A percentile compares a stretch with the other conserved stretches of the same genome.
phyloP scores from a whole-genome alignment of 2,113 vertebrate genomes.

The Mionectes macconnelli region DNA sequence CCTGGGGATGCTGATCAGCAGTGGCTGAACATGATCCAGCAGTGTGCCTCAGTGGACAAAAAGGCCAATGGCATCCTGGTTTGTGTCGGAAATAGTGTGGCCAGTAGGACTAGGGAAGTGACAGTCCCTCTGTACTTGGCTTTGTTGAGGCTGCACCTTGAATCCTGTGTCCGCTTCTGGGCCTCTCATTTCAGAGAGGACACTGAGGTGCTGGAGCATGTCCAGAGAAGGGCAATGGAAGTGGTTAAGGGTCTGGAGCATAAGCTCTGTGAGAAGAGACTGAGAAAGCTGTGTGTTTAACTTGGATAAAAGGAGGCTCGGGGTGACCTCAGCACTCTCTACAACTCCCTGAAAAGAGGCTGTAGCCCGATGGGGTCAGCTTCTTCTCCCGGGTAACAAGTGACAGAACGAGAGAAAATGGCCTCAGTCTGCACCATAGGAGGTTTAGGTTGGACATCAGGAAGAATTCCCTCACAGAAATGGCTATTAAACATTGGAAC shows the following conservation, averaged over 20 bases:
- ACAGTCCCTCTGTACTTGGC: too few species aligned
- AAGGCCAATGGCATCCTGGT: background rate
- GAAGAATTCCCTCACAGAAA: background rate
- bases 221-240: accelerated
- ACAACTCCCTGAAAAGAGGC: background rate
- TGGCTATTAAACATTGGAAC: background rate
- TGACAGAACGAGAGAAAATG: background rate
- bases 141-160: background rate
- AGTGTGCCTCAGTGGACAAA: background rate
- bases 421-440: background rate
- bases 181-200: background rate
- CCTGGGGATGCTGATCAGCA: background rate
- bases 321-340: accelerated
- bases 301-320: background rate
- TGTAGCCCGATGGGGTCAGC: too few species aligned
- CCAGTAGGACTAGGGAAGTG: background rate
- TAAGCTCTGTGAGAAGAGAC: background rate
- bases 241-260: background rate
- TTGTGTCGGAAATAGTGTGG: background rate
- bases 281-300: background rate
- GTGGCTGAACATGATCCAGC: background rate
- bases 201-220: background rate
- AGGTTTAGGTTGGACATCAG: background rate
- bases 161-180: background rate
- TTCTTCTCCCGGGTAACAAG: background rate